A percentile compares a stretch with the other conserved stretches of the same genome.
phyloP scores from a whole-genome alignment of 2,888 invertebrate species.

The Taenaris catops region DNA sequence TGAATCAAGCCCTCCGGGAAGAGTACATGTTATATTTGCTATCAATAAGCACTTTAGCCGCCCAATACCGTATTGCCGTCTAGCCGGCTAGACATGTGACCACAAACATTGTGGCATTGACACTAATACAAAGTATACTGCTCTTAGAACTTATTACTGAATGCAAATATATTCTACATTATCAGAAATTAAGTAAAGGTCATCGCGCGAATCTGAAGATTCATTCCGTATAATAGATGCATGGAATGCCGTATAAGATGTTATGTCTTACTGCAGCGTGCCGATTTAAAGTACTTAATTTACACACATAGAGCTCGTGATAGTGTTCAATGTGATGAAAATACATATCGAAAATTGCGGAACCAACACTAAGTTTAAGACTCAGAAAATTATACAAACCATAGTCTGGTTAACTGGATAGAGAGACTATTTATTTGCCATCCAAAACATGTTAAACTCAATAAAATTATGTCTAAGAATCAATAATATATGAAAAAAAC shows the following conservation, averaged over 20 bases:
- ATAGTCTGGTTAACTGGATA: too few relatives aligned
- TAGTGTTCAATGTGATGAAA: too few relatives aligned
- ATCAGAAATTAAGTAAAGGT: slow-evolving; percentile 25
- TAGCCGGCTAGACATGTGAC: slow-evolving; percentile 34
- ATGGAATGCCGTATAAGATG: slow-evolving; percentile 22
- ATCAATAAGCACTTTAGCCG: slow-evolving; percentile 15
- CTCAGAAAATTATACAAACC: too few relatives aligned
- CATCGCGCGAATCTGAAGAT: slow-evolving; percentile 21
- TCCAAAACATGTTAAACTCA: too few relatives aligned
- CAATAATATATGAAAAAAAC: too few relatives aligned
- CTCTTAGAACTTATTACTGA: slow-evolving; percentile 27
- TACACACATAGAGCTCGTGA: slow-evolving; percentile 14
- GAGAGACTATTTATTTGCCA: too few relatives aligned
- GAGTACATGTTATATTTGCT: slow-evolving; percentile 1
- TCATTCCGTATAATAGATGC: slow-evolving; percentile 24
- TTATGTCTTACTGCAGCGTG: slow-evolving; percentile 10
- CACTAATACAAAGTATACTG: slow-evolving; percentile 48
- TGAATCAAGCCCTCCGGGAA: too few relatives aligned
- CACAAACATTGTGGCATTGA: slow-evolving; percentile 66
- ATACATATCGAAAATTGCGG: too few relatives aligned
- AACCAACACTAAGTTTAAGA: too few relatives aligned
- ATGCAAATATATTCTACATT: slow-evolving; percentile 28
- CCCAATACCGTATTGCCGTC: slow-evolving; percentile 45
- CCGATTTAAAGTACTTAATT: slow-evolving; percentile 18
- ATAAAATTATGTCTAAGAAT: too few relatives aligned